These are phyloP conservation scores for Zosterops borbonicus DNA, from an alignment of 2,113 vertebrate species.

Conservation along the genomic window DNA sequence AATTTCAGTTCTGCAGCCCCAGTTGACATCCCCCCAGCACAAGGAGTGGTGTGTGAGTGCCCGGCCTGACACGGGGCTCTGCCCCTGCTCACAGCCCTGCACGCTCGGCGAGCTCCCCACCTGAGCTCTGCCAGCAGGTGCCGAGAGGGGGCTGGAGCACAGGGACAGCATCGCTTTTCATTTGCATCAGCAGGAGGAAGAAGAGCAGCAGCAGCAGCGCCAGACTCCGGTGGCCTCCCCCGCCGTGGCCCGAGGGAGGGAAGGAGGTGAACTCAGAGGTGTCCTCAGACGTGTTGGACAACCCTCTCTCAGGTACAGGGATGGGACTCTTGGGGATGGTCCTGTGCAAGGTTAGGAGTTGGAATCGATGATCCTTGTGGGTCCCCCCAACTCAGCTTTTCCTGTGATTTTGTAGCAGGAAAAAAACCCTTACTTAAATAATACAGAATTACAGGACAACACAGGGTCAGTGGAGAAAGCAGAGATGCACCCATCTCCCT, in stretches of 20 bases:
- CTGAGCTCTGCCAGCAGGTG: not conserved
- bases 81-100: not conserved
- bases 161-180: not conserved
- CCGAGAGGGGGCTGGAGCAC: not conserved
- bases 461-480: accelerated
- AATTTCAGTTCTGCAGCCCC: not conserved
- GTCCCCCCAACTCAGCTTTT: not conserved
- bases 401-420: not conserved
- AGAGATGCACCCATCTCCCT: accelerated
- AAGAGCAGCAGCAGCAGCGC: not conserved
- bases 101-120: not conserved
- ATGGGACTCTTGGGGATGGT: not conserved
- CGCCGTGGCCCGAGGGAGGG: accelerated
- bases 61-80: not conserved
- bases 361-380: not conserved
- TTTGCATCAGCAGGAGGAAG: slow-evolving; percentile 12
- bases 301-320: not conserved
- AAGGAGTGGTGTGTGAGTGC: not conserved
- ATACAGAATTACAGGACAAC: not conserved
- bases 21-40: not conserved
- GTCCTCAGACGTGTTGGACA: not conserved
- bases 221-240: not conserved
- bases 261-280: not conserved
- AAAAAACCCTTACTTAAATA: too few species aligned
- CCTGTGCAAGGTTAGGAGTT: not conserved